These are phyloP conservation scores for Sphecodes monilicornis DNA, from an alignment of 2,888 invertebrate species.

Conservation along the genomic window DNA sequence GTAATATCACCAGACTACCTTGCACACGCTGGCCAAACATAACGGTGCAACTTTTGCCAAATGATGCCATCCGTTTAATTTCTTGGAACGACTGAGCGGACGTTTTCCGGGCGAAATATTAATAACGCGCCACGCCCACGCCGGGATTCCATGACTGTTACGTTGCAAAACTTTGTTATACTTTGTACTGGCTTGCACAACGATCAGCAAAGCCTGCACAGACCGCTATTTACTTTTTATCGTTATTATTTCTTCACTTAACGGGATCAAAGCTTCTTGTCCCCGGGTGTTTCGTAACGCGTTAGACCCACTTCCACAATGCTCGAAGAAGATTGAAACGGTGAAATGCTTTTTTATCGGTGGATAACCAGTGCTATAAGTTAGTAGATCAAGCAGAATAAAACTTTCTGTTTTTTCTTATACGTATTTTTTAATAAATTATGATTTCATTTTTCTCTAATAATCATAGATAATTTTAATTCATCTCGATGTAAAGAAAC, in stretches of 20 bases:
- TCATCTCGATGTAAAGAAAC: too few species aligned
- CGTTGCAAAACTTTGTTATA: conserved; percentile 38
- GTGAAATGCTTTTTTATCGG: background rate
- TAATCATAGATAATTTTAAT: too few species aligned
- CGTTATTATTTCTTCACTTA: conserved; percentile 4
- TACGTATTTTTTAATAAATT: too few species aligned
- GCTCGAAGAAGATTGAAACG: background rate
- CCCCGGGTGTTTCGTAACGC: background rate
- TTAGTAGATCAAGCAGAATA: background rate
- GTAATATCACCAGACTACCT: conserved; percentile 66
- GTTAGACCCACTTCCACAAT: background rate
- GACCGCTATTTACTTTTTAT: background rate
- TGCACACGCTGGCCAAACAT: conserved; percentile 63
- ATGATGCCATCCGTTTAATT: conserved; percentile 82
- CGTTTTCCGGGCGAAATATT: conserved; percentile 75
- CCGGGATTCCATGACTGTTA: conserved; percentile 12
- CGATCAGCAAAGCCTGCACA: conserved; percentile 4
- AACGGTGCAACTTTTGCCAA: conserved; percentile 79
- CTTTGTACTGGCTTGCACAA: conserved; percentile 15
- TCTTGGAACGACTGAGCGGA: conserved; percentile 76
- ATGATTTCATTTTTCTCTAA: too few species aligned
- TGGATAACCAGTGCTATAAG: background rate
- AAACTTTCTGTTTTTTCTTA: too few species aligned
- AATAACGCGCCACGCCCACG: conserved; percentile 64
- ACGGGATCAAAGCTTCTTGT: background rate